Conservation (phyloP, 2,113 vertebrate species). For the Leucopsar rothschildi region DNA sequence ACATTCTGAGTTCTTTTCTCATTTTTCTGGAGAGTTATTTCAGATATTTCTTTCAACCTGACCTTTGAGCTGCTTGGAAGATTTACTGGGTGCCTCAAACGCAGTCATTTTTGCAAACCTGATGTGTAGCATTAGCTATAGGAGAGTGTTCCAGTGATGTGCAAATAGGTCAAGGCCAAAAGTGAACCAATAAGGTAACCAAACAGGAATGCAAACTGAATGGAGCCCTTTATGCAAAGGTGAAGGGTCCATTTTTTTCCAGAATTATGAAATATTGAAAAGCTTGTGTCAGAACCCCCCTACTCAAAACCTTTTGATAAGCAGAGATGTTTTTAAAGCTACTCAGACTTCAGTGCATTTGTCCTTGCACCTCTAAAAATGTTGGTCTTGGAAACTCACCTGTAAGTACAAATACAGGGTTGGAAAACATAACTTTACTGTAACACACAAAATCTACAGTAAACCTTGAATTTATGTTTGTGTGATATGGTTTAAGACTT, state of each 20-base stretch:
- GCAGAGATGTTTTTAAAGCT: constrained; percentile 23
- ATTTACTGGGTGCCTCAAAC: constrained; percentile 22
- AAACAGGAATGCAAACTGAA: constrained; percentile 48
- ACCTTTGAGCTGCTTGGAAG: constrained; percentile 35
- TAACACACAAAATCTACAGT: neutral
- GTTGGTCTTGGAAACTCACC: constrained; percentile 13
- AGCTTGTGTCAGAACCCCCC: neutral
- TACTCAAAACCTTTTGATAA: constrained; percentile 48
- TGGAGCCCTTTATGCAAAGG: constrained; percentile 29
- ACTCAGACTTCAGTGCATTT: neutral
- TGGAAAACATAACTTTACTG: neutral
- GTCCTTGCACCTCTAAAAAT: constrained; percentile 15
- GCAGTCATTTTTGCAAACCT: constrained; percentile 31
- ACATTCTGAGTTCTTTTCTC: neutral
- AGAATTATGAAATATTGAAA: constrained; percentile 54
- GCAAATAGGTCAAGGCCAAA: constrained; percentile 46
- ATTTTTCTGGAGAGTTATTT: constrained; percentile 30
- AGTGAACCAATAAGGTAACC: constrained; percentile 38
- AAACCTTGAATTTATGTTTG: neutral
- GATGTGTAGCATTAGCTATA: constrained; percentile 21
- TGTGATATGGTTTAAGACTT: neutral
- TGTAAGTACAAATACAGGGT: neutral
- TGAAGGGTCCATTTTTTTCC: constrained; percentile 25
- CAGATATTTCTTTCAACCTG: constrained; percentile 45
- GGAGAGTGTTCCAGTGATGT: constrained; percentile 42